Conservation (phyloP, 2,113 vertebrate species). For the Hippocampus abdominalis region DNA sequence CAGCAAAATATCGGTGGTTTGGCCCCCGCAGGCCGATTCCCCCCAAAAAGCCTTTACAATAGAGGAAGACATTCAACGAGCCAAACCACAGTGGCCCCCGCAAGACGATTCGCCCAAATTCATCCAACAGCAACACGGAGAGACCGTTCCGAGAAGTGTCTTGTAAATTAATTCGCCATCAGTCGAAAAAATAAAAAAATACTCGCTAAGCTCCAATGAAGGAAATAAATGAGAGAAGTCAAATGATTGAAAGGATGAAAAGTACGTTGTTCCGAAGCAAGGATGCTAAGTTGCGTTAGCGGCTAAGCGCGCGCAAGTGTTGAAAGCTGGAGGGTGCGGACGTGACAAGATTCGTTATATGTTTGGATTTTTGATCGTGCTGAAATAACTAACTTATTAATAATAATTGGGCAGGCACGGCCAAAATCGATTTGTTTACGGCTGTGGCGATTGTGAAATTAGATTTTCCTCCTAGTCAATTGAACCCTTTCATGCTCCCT, state of each 20-base stretch:
- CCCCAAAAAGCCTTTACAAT: slow-evolving; percentile 75
- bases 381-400: slow-evolving; percentile 6
- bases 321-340: slow-evolving; percentile 22
- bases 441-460: background rate
- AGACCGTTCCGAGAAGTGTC: slow-evolving; percentile 53
- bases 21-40: slow-evolving; percentile 81
- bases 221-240: slow-evolving; percentile 15
- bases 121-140: slow-evolving; percentile 61
- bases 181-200: slow-evolving; percentile 45
- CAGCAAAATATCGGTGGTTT: slow-evolving; percentile 84
- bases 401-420: slow-evolving; percentile 1
- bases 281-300: slow-evolving; percentile 13
- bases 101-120: slow-evolving; percentile 60
- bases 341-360: background rate
- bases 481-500: too few species aligned
- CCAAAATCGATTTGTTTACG: background rate
- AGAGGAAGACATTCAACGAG: slow-evolving; percentile 79
- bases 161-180: slow-evolving; percentile 52
- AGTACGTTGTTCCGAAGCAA: background rate
- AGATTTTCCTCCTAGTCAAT: background rate
- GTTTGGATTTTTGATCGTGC: slow-evolving; percentile 11
- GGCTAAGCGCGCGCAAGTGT: slow-evolving; percentile 46
- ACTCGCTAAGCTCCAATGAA: slow-evolving; percentile 2
- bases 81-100: slow-evolving; percentile 88
- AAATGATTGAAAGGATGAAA: background rate